These are phyloP conservation scores for Sarcoramphus papa DNA, from an alignment of 2,797 vertebrate genomes.

Conservation along the genomic window DNA sequence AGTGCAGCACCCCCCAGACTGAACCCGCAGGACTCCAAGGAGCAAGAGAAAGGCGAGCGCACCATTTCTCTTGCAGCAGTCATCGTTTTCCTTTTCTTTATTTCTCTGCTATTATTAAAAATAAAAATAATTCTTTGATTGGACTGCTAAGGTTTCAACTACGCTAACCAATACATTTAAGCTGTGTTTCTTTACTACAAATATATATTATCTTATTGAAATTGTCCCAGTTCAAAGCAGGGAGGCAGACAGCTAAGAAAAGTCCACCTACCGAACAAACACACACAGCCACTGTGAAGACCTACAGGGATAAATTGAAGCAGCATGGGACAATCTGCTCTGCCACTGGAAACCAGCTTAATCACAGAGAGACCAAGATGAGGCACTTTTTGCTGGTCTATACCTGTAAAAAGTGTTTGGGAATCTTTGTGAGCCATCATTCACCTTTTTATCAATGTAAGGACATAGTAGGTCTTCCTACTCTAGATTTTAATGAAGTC, in stretches of 20 bases:
- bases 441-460: background rate
- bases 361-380: background rate
- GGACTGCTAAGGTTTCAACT: background rate
- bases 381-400: background rate
- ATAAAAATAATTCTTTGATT: background rate
- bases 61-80: background rate
- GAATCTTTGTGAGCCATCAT: background rate
- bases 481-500: background rate
- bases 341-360: background rate
- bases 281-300: background rate
- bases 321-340: background rate
- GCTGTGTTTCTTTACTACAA: background rate
- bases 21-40: fast-evolving
- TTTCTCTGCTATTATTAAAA: background rate
- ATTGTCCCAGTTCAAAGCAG: background rate
- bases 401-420: background rate
- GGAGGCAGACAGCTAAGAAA: background rate
- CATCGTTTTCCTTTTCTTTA: background rate
- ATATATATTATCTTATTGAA: background rate
- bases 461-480: background rate
- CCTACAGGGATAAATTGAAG: background rate
- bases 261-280: background rate
- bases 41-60: fast-evolving
- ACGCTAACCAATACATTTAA: background rate
- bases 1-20: too few relatives aligned